Conservation (phyloP, 1,140 invertebrate genomes). For the Halictus rubicundus region DNA sequence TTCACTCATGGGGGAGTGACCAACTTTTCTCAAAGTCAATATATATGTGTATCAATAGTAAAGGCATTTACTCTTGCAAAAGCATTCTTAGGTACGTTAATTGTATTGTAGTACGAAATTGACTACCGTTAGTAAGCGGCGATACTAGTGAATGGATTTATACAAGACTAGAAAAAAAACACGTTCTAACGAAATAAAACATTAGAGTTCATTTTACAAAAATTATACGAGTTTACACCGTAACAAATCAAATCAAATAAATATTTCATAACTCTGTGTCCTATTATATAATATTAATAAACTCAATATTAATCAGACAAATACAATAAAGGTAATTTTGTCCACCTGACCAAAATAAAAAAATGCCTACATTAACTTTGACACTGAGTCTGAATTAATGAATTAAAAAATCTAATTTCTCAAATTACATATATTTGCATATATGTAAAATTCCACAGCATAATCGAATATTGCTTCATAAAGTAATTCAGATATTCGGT, state of each 20-base stretch:
- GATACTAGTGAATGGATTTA: not conserved
- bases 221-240: too few species aligned
- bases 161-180: not conserved
- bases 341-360: too few species aligned
- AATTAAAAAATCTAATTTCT: not conserved
- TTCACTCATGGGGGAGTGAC: constrained; percentile 57
- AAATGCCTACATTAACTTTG: too few species aligned
- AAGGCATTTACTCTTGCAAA: constrained; percentile 46
- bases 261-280: too few species aligned
- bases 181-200: too few species aligned
- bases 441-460: not conserved
- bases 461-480: not conserved
- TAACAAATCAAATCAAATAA: too few species aligned
- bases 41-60: constrained; percentile 23
- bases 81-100: constrained; percentile 20
- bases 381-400: too few species aligned
- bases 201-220: too few species aligned
- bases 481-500: not conserved
- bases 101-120: constrained; percentile 8
- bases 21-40: constrained; percentile 48
- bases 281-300: too few species aligned
- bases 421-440: not conserved
- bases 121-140: not conserved
- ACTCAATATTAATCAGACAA: too few species aligned
- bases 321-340: too few species aligned